Evolutionary conservation across 2,888 invertebrate species (phyloP), one percentile per base, ranked within the genome.

Genomic region (Pristionchus arcanus): DNA sequence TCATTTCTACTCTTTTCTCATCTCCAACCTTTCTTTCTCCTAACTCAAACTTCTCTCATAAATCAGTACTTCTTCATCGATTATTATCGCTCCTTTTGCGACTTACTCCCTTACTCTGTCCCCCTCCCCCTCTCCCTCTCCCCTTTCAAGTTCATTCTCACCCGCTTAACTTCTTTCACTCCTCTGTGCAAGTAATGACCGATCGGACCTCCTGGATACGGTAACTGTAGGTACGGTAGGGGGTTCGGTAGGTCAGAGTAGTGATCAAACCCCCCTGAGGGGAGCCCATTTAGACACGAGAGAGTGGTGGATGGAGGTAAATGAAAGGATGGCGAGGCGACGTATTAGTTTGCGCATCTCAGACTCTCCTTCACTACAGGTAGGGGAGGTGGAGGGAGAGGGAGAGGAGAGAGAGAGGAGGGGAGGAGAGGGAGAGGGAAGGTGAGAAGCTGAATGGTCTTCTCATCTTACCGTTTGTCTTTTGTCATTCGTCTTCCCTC

Each of bases 381-480:
- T 28, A 68, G 49, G 66, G 68, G 84, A 71, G 71, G 34, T n/a
- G 87, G 89, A 55, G 83, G 68, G 53, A 53, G 71, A 87, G 90
- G 37, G 84, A 28, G 42, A 31, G 77, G 68, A 53, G 74, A 86
- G 89, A 86, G 74, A n/a, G 55, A 77, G 77, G 84, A 53, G 37
- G 84, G 42, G 42, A 31, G 77, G 68, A 53, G 74, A 86, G 89
- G 89, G 74, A n/a, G 55, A 77, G 77, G 84, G 77, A 71, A 53
- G 85, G 89, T 77, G 88, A 90, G 87, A 81, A 89, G 71, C 19
- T 85, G 74, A 89, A 84, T 84, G 84, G 84, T 84, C 68, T n/a
- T 68, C 84, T 84, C 84, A 84, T 84, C 84, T 84, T 84, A 84
- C 84, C 84, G 84, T 84, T 84, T 84, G 84, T 84, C 84, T 84